These are phyloP conservation scores for Antheraea mylitta DNA, from an alignment of 1,140 invertebrate genomes.

Conservation along the genomic window DNA sequence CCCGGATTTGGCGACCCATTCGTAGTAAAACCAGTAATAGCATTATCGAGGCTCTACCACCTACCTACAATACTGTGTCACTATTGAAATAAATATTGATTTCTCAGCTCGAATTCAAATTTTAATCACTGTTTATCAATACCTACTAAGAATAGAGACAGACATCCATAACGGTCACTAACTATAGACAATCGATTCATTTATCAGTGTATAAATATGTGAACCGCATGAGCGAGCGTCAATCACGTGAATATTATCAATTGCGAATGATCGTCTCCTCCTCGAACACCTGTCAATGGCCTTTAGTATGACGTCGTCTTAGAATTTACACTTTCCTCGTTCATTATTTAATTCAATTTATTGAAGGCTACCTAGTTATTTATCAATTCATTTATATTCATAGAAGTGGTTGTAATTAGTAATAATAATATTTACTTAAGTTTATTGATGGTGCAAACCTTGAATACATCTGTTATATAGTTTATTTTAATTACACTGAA, in stretches of 20 bases:
- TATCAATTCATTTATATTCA: neutral
- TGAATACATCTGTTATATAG: neutral
- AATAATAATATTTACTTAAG: too few relatives aligned
- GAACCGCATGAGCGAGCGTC: neutral
- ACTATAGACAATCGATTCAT: neutral
- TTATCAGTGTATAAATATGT: neutral
- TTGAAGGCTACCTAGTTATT: neutral
- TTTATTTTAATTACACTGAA: neutral
- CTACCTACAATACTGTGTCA: neutral
- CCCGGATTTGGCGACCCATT: too few relatives aligned
- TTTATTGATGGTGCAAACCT: too few relatives aligned
- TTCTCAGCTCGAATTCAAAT: neutral
- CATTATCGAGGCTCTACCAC: too few relatives aligned
- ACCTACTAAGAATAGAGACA: neutral
- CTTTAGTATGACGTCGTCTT: neutral
- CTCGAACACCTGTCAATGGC: neutral
- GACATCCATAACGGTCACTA: neutral
- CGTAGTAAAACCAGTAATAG: too few relatives aligned
- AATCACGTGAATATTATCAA: neutral
- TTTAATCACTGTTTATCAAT: neutral
- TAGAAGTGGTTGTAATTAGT: too few relatives aligned
- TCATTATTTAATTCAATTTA: neutral
- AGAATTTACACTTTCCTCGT: constrained; percentile 1
- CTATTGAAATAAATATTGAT: neutral
- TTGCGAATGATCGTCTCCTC: neutral